These are phyloP conservation scores for Bombylius major DNA, from an alignment of 2,888 invertebrate species.

Conservation along the genomic window DNA sequence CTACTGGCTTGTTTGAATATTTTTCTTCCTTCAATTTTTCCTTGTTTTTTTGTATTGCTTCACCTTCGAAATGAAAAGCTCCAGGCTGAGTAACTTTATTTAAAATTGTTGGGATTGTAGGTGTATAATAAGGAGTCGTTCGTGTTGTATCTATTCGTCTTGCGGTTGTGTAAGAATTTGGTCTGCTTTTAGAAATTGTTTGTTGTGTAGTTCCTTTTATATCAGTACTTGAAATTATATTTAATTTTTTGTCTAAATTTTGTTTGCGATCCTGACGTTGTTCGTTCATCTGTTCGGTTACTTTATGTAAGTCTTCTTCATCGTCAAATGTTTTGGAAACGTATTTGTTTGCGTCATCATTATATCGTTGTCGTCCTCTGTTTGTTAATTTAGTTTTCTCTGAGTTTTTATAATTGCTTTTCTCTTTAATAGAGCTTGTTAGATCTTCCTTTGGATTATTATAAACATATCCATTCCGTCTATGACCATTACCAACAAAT, in stretches of 20 bases:
- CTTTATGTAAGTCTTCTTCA: background rate
- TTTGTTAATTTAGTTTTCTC: constrained; percentile 5
- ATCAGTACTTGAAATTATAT: background rate
- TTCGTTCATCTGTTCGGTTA: background rate
- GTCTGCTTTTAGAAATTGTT: constrained; percentile 8
- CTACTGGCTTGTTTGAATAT: too few species aligned
- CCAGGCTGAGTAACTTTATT: background rate
- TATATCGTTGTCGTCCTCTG: constrained; percentile 8
- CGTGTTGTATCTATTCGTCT: constrained; percentile 29
- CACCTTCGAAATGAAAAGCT: background rate
- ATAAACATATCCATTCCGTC: constrained; percentile 23
- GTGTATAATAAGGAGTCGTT: constrained; percentile 35
- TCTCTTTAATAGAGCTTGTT: background rate
- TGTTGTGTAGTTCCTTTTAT: background rate
- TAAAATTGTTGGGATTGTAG: constrained; percentile 28
- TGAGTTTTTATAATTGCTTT: background rate
- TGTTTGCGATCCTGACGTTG: constrained; percentile 15
- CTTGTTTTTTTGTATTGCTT: too few species aligned
- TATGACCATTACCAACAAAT: constrained; percentile 38
- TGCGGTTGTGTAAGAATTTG: constrained; percentile 29
- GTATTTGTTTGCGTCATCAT: background rate
- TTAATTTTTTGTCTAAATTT: background rate
- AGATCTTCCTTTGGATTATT: constrained; percentile 3
- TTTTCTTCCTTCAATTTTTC: too few species aligned
- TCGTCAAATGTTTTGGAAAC: background rate